Percentiles rank a stretch among this genome's conserved stretches.
These are phyloP conservation scores for Drosophila kanekoi DNA, from an alignment of 2,888 invertebrate genomes.

Conservation along the genomic window DNA sequence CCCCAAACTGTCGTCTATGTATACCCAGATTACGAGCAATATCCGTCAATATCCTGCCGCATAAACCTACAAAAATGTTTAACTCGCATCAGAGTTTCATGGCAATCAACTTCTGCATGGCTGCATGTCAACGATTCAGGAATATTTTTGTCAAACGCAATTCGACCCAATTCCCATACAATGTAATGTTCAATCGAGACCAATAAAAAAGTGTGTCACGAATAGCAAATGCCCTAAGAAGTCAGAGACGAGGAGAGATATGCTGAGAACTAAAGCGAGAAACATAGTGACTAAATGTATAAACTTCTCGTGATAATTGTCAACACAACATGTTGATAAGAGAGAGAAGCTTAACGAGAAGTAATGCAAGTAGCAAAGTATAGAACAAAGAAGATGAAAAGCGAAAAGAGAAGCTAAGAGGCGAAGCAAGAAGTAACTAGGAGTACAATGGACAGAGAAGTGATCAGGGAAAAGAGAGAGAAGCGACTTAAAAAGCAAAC, in stretches of 20 bases:
- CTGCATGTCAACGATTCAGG: slow-evolving; percentile 35
- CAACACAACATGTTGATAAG: too few relatives aligned
- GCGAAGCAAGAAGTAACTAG: not conserved
- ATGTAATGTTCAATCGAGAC: slow-evolving; percentile 6
- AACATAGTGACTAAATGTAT: not conserved
- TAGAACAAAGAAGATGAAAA: not conserved
- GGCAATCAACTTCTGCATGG: slow-evolving; percentile 37
- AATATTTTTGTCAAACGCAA: slow-evolving; percentile 21
- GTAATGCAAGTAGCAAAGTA: not conserved
- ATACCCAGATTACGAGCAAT: slow-evolving; percentile 33
- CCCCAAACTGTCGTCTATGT: slow-evolving; percentile 20
- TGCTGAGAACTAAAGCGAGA: not conserved
- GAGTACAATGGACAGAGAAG: not conserved
- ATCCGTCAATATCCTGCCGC: slow-evolving; percentile 36
- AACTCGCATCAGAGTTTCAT: slow-evolving; percentile 17
- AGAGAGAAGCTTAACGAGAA: not conserved
- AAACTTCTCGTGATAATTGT: too few relatives aligned
- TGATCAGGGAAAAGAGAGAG: not conserved
- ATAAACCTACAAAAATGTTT: slow-evolving; percentile 21
- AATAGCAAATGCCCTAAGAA: slow-evolving; percentile 7
- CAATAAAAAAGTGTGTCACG: slow-evolving; percentile 4
- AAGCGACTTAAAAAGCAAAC: not conserved
- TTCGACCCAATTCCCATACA: slow-evolving; percentile 1
- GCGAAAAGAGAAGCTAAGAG: not conserved
- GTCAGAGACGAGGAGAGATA: not conserved